These are phyloP conservation scores for Lepus americanus DNA, from an alignment of 2,113 vertebrate genomes.

Conservation along the genomic window DNA sequence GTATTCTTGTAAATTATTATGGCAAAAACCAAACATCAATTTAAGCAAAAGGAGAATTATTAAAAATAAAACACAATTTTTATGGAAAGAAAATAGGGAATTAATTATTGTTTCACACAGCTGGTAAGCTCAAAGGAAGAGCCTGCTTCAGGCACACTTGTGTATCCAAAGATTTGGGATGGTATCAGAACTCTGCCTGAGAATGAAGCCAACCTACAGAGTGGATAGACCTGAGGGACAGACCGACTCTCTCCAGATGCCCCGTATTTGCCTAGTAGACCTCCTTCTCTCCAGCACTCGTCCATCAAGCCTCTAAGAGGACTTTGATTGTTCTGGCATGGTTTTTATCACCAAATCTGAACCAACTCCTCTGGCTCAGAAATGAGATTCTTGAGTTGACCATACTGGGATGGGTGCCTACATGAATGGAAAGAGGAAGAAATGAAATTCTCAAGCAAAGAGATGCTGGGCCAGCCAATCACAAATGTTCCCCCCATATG, in stretches of 20 bases:
- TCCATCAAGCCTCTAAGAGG: neutral
- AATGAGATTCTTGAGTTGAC: neutral
- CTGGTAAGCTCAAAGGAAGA: neutral
- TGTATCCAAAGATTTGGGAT: neutral
- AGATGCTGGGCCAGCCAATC: neutral
- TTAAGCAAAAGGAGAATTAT: neutral
- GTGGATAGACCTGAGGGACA: neutral
- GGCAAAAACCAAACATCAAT: neutral
- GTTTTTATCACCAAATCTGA: neutral
- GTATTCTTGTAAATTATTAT: neutral
- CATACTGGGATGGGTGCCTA: neutral
- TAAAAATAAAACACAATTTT: slow-evolving; percentile 10
- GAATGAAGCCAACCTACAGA: neutral
- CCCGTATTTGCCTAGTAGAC: neutral
- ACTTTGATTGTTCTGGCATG: neutral
- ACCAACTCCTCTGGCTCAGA: neutral
- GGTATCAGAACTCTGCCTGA: neutral
- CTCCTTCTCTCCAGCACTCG: neutral
- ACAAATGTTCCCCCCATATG: neutral
- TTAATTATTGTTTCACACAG: neutral
- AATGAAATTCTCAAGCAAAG: neutral
- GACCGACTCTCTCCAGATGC: neutral
- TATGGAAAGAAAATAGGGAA: slow-evolving; percentile 19
- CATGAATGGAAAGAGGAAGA: neutral
- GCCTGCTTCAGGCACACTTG: neutral